These are phyloP conservation scores for Mobula hypostoma DNA, from an alignment of 2,113 vertebrate genomes.

Conservation along the genomic window DNA sequence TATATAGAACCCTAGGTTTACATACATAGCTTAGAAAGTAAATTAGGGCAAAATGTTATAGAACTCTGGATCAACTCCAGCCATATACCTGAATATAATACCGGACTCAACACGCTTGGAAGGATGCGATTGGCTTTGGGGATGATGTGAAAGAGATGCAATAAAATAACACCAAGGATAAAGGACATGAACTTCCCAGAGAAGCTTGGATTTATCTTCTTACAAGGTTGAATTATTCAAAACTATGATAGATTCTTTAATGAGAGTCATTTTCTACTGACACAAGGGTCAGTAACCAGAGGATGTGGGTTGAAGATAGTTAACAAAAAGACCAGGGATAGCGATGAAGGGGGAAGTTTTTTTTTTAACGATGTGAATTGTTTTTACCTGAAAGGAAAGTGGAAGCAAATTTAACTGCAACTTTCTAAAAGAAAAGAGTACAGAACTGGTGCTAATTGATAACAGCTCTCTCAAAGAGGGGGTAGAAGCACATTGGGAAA, in stretches of 20 bases:
- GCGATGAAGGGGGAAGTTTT: background rate
- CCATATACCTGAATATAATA: background rate
- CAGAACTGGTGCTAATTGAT: background rate
- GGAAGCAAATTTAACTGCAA: background rate
- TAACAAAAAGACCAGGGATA: background rate
- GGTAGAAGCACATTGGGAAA: background rate
- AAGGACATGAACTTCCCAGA: background rate
- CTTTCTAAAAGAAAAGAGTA: background rate
- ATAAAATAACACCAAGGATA: background rate
- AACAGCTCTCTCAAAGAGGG: background rate
- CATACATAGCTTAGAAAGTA: background rate
- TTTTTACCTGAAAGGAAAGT: background rate
- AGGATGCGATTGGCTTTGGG: background rate
- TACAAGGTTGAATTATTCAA: background rate
- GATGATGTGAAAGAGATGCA: background rate
- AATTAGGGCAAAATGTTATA: background rate
- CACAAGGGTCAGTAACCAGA: background rate
- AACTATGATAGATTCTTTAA: background rate
- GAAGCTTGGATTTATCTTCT: no score
- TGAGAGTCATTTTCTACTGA: background rate
- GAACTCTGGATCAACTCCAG: background rate
- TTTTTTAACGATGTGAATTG: background rate
- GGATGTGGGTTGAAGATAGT: background rate
- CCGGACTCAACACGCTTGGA: background rate
- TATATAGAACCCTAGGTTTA: background rate